Evolutionary conservation across 1,140 invertebrate genomes (phyloP).

Genomic region (Vanessa atalanta): DNA sequence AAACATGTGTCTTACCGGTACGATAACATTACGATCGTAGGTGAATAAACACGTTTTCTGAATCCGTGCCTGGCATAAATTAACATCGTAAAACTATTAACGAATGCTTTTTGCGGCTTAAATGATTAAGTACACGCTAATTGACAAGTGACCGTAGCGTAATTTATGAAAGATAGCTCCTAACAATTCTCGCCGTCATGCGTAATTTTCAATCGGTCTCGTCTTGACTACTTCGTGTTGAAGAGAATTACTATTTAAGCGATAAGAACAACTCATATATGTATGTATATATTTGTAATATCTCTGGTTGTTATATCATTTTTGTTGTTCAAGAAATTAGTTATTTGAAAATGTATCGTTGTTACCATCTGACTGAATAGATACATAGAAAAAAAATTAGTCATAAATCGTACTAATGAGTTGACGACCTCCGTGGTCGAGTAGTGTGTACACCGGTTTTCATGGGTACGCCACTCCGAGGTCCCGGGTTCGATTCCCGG

Average conservation of each 20-base stretch:
- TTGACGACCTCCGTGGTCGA: no score
- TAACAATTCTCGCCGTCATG: constrained; percentile 22
- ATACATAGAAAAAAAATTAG: background rate
- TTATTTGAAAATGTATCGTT: no score
- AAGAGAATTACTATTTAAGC: background rate
- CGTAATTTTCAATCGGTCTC: constrained; percentile 19
- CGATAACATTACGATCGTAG: constrained; percentile 58
- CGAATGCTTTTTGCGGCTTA: constrained; percentile 41
- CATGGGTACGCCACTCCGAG: no score
- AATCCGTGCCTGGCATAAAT: constrained; percentile 52
- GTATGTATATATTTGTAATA: no score
- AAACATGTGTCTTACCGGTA: constrained; percentile 56
- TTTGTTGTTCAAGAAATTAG: no score
- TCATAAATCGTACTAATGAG: background rate
- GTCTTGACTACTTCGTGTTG: background rate
- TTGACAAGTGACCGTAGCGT: constrained; percentile 31
- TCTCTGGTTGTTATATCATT: no score
- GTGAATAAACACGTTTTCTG: constrained; percentile 59
- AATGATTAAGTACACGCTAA: constrained; percentile 41
- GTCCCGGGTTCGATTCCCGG: no score
- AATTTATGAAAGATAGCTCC: constrained; percentile 24
- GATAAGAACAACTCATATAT: no score
- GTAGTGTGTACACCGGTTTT: no score
- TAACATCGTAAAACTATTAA: constrained; percentile 61
- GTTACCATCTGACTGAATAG: no score